Percentiles rank a stretch among this genome's conserved stretches.
These are phyloP conservation scores for Psilanteris sp. DNA, from an alignment of 1,140 invertebrate genomes.

Conservation along the genomic window DNA sequence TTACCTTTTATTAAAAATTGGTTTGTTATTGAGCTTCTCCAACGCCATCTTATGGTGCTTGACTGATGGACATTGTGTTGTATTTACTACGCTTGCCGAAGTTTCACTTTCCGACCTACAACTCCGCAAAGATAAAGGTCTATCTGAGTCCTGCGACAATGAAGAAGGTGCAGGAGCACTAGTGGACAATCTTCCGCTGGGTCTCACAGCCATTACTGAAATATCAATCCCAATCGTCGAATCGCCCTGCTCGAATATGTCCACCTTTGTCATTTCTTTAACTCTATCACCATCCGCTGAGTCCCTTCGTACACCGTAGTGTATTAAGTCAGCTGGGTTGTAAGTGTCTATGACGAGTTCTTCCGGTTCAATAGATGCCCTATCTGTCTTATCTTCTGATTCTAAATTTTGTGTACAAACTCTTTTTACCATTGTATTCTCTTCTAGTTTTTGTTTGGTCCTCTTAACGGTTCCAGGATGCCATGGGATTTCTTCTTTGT, in stretches of 20 bases:
- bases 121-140: conserved; percentile 70
- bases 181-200: conserved; percentile 80
- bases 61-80: conserved; percentile 81
- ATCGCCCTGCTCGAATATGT: conserved; percentile 63
- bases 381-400: conserved; percentile 63
- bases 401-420: conserved; percentile 78
- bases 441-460: conserved; percentile 87
- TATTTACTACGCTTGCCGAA: conserved; percentile 78
- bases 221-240: conserved; percentile 74
- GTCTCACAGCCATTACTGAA: conserved; percentile 60
- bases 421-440: conserved; percentile 80
- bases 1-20: conserved; percentile 72
- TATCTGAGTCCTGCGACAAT: conserved; percentile 78
- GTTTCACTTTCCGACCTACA: conserved; percentile 78
- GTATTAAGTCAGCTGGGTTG: conserved; percentile 69
- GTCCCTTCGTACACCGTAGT: conserved; percentile 61
- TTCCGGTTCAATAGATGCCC: conserved; percentile 59
- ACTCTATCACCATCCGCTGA: conserved; percentile 20
- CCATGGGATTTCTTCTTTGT: conserved; percentile 84
- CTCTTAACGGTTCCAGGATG: conserved; percentile 85
- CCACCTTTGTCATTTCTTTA: conserved; percentile 50
- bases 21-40: conserved; percentile 80
- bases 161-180: conserved; percentile 84
- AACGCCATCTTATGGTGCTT: conserved; percentile 82
- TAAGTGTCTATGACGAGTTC: conserved; percentile 69